A percentile compares a stretch with the other conserved stretches of the same genome.
Evolutionary conservation across 2,888 invertebrate species (phyloP).

Genomic region (Erebia epiphron): DNA sequence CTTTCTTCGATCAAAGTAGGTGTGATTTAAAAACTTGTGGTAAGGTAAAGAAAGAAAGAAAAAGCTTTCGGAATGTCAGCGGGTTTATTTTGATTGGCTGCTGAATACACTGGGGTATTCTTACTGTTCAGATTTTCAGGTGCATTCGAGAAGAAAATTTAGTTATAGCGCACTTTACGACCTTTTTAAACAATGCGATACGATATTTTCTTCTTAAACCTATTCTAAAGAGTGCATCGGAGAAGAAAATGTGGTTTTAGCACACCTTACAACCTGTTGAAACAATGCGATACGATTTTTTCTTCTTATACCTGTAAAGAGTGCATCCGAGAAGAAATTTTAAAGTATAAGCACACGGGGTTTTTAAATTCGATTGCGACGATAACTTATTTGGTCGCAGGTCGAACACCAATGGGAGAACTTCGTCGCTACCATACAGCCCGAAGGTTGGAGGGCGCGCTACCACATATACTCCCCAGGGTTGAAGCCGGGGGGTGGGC

Average conservation of each 20-base stretch:
- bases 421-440: conserved; percentile 53
- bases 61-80: conserved; percentile 4
- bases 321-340: too few relatives aligned
- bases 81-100: conserved; percentile 2
- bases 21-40: too few relatives aligned
- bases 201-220: background rate
- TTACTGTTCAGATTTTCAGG: conserved; percentile 1
- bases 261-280: background rate
- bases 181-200: background rate
- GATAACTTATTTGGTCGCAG: conserved; percentile 43
- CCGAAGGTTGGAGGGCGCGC: conserved; percentile 69
- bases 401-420: conserved; percentile 74
- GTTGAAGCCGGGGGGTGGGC: conserved; percentile 66
- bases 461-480: conserved; percentile 74
- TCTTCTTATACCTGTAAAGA: too few relatives aligned
- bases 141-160: background rate
- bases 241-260: too few relatives aligned
- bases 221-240: too few relatives aligned
- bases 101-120: conserved; percentile 12
- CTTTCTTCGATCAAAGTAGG: too few relatives aligned
- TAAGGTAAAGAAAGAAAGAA: background rate
- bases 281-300: background rate
- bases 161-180: background rate
- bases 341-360: too few relatives aligned
- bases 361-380: too few relatives aligned